Conservation (phyloP, 2,888 invertebrate genomes). For the Entomobrya multifasciata region DNA sequence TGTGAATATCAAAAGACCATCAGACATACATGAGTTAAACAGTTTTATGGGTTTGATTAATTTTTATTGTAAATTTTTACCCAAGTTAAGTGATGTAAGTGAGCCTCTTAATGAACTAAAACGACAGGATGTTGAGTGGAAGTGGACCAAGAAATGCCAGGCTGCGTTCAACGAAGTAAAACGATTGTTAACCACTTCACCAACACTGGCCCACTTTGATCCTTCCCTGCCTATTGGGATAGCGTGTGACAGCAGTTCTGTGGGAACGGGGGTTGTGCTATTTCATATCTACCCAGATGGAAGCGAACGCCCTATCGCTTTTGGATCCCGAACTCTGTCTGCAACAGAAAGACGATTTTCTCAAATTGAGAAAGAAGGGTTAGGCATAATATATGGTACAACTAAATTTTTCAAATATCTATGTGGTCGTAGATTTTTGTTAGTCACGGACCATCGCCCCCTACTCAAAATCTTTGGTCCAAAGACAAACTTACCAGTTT, state of each 20-base stretch:
- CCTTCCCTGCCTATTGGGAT: conserved; percentile 80
- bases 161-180: conserved; percentile 80
- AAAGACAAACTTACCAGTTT: conserved; percentile 17
- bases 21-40: conserved; percentile 78
- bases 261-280: conserved; percentile 80
- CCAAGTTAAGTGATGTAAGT: conserved; percentile 79
- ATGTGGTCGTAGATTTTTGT: conserved; percentile 19
- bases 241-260: conserved; percentile 80
- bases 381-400: conserved; percentile 27
- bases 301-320: conserved; percentile 60
- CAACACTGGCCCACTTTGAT: conserved; percentile 80
- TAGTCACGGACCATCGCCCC: conserved; percentile 51
- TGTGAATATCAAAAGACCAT: conserved; percentile 77
- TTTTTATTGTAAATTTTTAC: conserved; percentile 81
- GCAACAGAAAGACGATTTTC: conserved; percentile 29
- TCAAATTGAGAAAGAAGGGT: conserved; percentile 44
- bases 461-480: conserved; percentile 77
- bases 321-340: conserved; percentile 75
- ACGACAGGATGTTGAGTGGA: conserved; percentile 79
- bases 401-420: conserved; percentile 19
- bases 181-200: conserved; percentile 73
- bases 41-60: conserved; percentile 80
- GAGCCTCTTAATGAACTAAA: conserved; percentile 80
- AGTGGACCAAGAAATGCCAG: conserved; percentile 80
- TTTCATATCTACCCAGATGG: conserved; percentile 79